These are phyloP conservation scores for Drosophila pegasa DNA, from an alignment of 2,888 invertebrate species.

Conservation along the genomic window DNA sequence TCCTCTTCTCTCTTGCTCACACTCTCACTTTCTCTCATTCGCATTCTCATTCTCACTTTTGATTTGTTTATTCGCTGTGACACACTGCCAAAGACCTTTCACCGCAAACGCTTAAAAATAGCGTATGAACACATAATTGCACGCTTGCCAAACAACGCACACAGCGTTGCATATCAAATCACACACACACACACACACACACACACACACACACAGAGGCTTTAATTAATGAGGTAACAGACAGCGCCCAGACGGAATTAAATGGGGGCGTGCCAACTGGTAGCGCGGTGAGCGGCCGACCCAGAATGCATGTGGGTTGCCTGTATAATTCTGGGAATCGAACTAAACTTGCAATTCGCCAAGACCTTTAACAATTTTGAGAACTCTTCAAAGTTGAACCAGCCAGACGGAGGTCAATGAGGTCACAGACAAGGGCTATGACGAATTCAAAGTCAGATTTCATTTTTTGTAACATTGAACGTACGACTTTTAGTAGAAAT, in stretches of 20 bases:
- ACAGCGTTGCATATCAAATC: constrained; percentile 9
- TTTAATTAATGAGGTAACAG: constrained; percentile 63
- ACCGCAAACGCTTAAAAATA: constrained; percentile 45
- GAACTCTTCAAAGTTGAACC: background rate
- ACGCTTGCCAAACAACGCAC: constrained; percentile 34
- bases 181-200: constrained; percentile 1
- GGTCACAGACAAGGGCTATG: background rate
- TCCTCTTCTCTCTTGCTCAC: background rate
- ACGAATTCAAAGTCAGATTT: background rate
- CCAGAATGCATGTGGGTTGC: constrained; percentile 39
- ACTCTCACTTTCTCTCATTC: background rate
- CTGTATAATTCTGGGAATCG: constrained; percentile 12
- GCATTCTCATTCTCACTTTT: constrained; percentile 4
- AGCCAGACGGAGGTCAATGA: background rate
- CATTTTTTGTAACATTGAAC: background rate
- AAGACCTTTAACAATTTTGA: background rate
- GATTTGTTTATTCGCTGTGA: constrained; percentile 16
- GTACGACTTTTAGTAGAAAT: background rate
- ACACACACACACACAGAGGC: constrained; percentile 1
- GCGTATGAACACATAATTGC: constrained; percentile 39
- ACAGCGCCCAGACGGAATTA: constrained; percentile 48
- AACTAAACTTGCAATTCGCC: background rate
- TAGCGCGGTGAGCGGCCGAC: constrained; percentile 10
- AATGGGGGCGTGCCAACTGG: constrained; percentile 51
- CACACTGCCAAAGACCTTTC: constrained; percentile 53